Percentiles rank a stretch among this genome's conserved stretches.
These are phyloP conservation scores for Epistrophella euchroma DNA, from an alignment of 2,888 invertebrate genomes.

Conservation along the genomic window DNA sequence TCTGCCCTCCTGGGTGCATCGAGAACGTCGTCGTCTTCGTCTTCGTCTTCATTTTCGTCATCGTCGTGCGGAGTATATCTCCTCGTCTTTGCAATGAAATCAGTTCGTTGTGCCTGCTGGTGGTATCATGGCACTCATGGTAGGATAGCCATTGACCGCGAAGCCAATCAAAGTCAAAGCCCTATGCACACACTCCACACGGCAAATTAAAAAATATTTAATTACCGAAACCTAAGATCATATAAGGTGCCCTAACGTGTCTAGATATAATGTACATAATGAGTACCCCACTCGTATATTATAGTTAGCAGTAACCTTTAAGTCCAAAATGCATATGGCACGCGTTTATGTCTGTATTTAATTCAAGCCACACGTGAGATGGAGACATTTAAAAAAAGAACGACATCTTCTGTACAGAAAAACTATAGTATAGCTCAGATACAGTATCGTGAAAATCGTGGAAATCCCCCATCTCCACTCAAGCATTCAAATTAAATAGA, in stretches of 20 bases:
- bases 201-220: constrained; percentile 62
- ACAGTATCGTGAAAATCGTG: constrained; percentile 30
- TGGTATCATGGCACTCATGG: constrained; percentile 31
- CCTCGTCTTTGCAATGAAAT: constrained; percentile 39
- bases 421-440: not conserved
- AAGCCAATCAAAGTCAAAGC: constrained; percentile 73
- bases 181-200: constrained; percentile 39
- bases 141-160: constrained; percentile 65
- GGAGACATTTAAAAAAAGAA: constrained; percentile 18
- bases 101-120: constrained; percentile 62
- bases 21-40: not conserved
- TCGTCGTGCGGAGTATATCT: constrained; percentile 16
- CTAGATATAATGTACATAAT: not conserved
- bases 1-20: constrained; percentile 57
- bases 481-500: constrained; percentile 61
- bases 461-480: constrained; percentile 45
- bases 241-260: constrained; percentile 13
- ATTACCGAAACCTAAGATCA: constrained; percentile 69
- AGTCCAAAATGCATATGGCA: constrained; percentile 71
- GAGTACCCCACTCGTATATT: not conserved
- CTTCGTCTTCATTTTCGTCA: not conserved
- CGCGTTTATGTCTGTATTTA: constrained; percentile 65
- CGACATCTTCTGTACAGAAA: not conserved
- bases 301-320: constrained; percentile 20
- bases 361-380: constrained; percentile 65